Base-by-base conservation (phyloP, 2,888 invertebrate genomes). In the Graphium colonna region DNA sequence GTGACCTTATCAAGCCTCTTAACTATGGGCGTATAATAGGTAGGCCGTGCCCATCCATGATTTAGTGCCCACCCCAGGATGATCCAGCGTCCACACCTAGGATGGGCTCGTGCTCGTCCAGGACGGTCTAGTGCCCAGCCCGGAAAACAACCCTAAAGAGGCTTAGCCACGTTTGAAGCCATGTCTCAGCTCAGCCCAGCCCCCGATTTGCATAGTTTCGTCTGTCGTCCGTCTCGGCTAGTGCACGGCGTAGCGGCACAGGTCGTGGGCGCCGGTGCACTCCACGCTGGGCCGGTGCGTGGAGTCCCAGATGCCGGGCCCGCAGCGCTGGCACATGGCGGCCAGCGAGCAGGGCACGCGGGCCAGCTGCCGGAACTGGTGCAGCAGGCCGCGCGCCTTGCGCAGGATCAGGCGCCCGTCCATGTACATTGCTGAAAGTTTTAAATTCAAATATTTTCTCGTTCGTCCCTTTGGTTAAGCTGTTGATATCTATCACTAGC, bases 251-350 rank as follows among this genome's bases (percentile, higher is more conserved):
- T 81, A 88, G 42, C 76, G 68, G 64, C 89, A 89, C 33, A 92
- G 88, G 55, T 93, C 92, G 64, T 95, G 95, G 49, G 94, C 93
- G 1, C 94, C 94, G 13, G 92, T 91, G 74, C 97, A 98, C 71
- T 96, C 95, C 33, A 97, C 93, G 17, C 94, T 93, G 0, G 97
- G 97, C 55, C 96, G 93, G 76, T 97, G 97, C 3, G 95, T 94
- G 51, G 96, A 96, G 84, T 97, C 98, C 97, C 97, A 98, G 90
- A 97, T 97, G 2, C 97, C 97, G 0, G 97, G 96, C 0, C 97
- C 96, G 73, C 97, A 97, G 53, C 95, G 93, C 68, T 95, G 94
- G 76, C 97, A 97, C 65, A 98, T 91, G 10, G 96, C 96, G 5
- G 94, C 95, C 45, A 98, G 82, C 0, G 96, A 95, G 79, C 98